A percentile compares a stretch with the other conserved stretches of the same genome.
phyloP scores from a whole-genome alignment of 2,888 invertebrate species.

The Apeira syringaria region DNA sequence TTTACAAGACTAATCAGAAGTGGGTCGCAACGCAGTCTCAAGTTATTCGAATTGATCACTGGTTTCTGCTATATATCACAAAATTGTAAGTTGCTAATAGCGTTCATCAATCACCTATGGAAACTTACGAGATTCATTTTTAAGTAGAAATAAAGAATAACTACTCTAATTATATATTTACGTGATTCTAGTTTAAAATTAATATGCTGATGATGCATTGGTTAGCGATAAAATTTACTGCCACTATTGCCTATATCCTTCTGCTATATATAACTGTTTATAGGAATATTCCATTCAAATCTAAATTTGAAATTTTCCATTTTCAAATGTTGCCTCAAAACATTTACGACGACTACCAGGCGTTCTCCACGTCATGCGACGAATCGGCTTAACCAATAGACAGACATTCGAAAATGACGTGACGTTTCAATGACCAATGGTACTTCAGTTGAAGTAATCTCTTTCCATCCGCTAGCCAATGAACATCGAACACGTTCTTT shows the following conservation, averaged over 20 bases:
- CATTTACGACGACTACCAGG: too few relatives aligned
- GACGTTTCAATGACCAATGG: neutral
- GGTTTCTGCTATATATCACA: slow-evolving; percentile 56
- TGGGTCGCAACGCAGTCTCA: slow-evolving; percentile 59
- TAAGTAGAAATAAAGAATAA: slow-evolving; percentile 34
- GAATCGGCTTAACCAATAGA: neutral
- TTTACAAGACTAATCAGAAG: slow-evolving; percentile 52
- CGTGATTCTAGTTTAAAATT: slow-evolving; percentile 35
- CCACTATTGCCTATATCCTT: slow-evolving; percentile 2
- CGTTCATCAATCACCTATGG: slow-evolving; percentile 1
- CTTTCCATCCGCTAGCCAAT: slow-evolving; percentile 23
- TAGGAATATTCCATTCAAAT: too few relatives aligned
- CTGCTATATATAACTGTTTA: neutral
- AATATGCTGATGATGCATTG: slow-evolving; percentile 32
- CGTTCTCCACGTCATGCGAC: neutral
- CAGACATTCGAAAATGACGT: slow-evolving; percentile 3
- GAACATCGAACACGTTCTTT: slow-evolving; percentile 33
- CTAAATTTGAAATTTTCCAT: too few relatives aligned
- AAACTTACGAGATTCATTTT: slow-evolving; percentile 32
- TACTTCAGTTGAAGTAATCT: neutral
- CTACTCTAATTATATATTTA: slow-evolving; percentile 33
- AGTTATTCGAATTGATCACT: slow-evolving; percentile 65
- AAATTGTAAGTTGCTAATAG: slow-evolving; percentile 28
- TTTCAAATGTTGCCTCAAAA: too few relatives aligned
- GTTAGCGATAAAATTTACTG: slow-evolving; percentile 6